Conservation (phyloP, 1,140 invertebrate species). For the Pogonognathellus flavescens region DNA sequence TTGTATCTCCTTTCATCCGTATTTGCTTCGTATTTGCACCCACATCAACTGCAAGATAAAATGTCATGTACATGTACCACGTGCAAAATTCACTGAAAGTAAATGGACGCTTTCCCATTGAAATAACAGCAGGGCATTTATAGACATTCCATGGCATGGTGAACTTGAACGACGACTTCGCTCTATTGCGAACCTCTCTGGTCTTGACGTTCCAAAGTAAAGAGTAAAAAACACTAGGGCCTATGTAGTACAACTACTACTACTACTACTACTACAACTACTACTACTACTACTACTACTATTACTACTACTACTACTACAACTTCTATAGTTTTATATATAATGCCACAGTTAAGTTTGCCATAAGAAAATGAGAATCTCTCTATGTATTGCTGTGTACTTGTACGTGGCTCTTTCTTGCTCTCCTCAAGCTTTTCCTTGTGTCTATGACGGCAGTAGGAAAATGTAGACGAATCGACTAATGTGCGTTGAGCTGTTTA, state of each 20-base stretch:
- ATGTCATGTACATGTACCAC: slow-evolving; percentile 35
- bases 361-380: too few species aligned
- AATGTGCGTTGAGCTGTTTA: neutral
- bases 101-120: neutral
- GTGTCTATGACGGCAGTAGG: neutral
- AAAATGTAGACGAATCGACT: neutral
- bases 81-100: slow-evolving; percentile 38
- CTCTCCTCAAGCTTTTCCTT: too few species aligned
- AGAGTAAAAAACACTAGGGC: neutral
- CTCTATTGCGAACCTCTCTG: slow-evolving; percentile 15
- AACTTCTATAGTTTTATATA: too few species aligned
- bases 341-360: too few species aligned
- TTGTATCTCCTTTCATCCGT: slow-evolving; percentile 8
- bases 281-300: too few species aligned
- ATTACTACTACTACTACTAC: too few species aligned
- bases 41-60: neutral
- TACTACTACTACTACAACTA: too few species aligned
- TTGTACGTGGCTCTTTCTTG: too few species aligned
- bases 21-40: neutral
- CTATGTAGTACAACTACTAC: too few species aligned
- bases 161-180: neutral
- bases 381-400: too few species aligned
- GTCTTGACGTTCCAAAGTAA: slow-evolving; percentile 18
- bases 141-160: neutral
- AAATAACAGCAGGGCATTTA: slow-evolving; percentile 13